Evolutionary conservation across 2,888 invertebrate genomes (phyloP).

Genomic region (Perithous albicinctus): DNA sequence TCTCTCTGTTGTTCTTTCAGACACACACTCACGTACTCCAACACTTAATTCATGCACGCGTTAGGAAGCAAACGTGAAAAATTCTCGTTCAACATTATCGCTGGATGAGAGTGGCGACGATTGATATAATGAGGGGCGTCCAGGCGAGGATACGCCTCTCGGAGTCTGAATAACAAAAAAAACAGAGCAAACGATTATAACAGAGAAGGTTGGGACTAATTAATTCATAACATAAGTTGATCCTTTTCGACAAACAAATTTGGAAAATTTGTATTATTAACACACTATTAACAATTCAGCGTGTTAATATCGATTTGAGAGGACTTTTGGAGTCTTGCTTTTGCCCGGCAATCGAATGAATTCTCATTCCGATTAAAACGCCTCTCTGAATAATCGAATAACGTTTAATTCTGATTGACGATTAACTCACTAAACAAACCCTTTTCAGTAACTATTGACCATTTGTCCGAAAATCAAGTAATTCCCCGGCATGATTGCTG

Average conservation of each 20-base stretch:
- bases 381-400: too few species aligned
- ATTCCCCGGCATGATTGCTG: too few species aligned
- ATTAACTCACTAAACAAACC: too few species aligned
- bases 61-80: constrained; percentile 56
- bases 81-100: constrained; percentile 60
- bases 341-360: too few species aligned
- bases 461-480: too few species aligned
- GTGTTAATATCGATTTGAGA: too few species aligned
- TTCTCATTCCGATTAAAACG: too few species aligned
- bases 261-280: too few species aligned
- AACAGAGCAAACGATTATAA: constrained; percentile 11
- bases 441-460: too few species aligned
- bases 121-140: constrained; percentile 48
- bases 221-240: not conserved
- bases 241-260: not conserved
- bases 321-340: too few species aligned
- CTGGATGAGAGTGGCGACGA: constrained; percentile 53
- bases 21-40: constrained; percentile 15
- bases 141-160: constrained; percentile 45
- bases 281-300: too few species aligned
- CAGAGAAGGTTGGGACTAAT: not conserved
- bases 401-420: too few species aligned
- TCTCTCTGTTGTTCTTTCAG: constrained; percentile 5
- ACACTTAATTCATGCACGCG: constrained; percentile 34
- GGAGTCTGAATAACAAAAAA: constrained; percentile 50